These are phyloP conservation scores for Drepana arcuata DNA, from an alignment of 1,140 invertebrate genomes.

Conservation along the genomic window DNA sequence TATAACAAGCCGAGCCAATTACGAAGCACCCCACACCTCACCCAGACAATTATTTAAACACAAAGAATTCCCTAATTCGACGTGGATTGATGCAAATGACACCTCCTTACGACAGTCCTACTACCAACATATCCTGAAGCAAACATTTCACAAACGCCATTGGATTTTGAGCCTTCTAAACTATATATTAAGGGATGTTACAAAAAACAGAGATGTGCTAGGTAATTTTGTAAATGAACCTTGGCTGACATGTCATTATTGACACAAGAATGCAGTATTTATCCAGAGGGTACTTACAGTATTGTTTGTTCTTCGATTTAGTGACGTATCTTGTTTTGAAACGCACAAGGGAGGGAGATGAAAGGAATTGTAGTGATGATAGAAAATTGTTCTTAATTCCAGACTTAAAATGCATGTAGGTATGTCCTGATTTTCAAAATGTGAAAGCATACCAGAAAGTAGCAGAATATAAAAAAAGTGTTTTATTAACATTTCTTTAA, in stretches of 20 bases:
- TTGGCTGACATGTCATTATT: constrained; percentile 15
- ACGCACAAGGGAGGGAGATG: too few relatives aligned
- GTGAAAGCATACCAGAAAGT: constrained; percentile 1
- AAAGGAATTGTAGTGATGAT: too few relatives aligned
- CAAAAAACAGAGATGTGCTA: constrained; percentile 23
- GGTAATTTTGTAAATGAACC: constrained; percentile 2
- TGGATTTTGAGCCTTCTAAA: constrained; percentile 7
- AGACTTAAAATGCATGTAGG: constrained; percentile 7
- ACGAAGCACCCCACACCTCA: constrained; percentile 14
- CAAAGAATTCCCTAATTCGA: constrained; percentile 50
- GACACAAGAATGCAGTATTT: constrained; percentile 35
- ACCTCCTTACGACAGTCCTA: constrained; percentile 31
- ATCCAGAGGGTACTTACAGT: constrained; percentile 38
- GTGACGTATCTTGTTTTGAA: constrained; percentile 24
- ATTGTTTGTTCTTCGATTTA: constrained; percentile 28
- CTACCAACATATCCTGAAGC: constrained; percentile 10
- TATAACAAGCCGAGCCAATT: constrained; percentile 16
- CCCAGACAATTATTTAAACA: constrained; percentile 28
- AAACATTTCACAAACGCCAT: constrained; percentile 1
- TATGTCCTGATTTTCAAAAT: constrained; percentile 5
- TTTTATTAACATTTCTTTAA: too few relatives aligned
- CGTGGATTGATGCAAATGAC: constrained; percentile 62
- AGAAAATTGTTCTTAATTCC: constrained; percentile 7
- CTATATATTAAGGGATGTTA: neutral
- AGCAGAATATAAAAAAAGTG: constrained; percentile 1